Evolutionary conservation across 2,888 invertebrate genomes (phyloP).

Genomic region (Apamea monoglypha): DNA sequence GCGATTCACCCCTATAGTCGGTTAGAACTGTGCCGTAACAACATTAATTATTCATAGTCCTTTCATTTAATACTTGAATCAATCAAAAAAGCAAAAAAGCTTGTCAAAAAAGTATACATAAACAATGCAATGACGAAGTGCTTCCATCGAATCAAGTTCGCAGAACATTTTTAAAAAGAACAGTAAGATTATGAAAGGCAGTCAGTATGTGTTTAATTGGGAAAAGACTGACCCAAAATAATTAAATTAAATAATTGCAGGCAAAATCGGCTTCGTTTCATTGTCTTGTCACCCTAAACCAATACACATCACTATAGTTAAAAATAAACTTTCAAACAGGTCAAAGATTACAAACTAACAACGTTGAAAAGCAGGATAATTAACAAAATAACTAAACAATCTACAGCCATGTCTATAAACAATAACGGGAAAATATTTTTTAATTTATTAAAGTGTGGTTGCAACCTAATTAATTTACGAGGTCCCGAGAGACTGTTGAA

Average conservation of each 20-base stretch:
- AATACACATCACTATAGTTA: neutral
- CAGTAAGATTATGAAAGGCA: neutral
- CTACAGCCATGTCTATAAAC: slow-evolving; percentile 7
- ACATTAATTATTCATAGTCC: slow-evolving; percentile 51
- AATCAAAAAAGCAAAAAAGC: no score
- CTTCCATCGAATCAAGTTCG: neutral
- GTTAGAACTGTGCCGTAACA: slow-evolving; percentile 24
- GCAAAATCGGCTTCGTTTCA: neutral
- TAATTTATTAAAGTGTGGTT: slow-evolving; percentile 50
- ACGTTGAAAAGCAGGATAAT: slow-evolving; percentile 14
- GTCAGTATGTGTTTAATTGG: neutral
- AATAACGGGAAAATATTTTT: slow-evolving; percentile 33
- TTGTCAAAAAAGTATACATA: slow-evolving; percentile 12
- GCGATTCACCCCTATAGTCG: slow-evolving; percentile 46
- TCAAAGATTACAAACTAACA: slow-evolving; percentile 2
- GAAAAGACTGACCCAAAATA: neutral
- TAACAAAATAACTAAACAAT: slow-evolving; percentile 12
- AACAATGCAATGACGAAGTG: neutral
- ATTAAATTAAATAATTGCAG: neutral
- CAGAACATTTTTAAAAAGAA: neutral
- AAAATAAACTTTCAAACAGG: neutral
- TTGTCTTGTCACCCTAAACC: neutral
- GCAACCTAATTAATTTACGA: slow-evolving; percentile 77
- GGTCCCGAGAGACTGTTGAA: slow-evolving; percentile 66
- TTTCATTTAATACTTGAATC: slow-evolving; percentile 36